A percentile compares a stretch with the other conserved stretches of the same genome.
Evolutionary conservation across 2,113 vertebrate species (phyloP).

Genomic region (Hyaena hyaena): DNA sequence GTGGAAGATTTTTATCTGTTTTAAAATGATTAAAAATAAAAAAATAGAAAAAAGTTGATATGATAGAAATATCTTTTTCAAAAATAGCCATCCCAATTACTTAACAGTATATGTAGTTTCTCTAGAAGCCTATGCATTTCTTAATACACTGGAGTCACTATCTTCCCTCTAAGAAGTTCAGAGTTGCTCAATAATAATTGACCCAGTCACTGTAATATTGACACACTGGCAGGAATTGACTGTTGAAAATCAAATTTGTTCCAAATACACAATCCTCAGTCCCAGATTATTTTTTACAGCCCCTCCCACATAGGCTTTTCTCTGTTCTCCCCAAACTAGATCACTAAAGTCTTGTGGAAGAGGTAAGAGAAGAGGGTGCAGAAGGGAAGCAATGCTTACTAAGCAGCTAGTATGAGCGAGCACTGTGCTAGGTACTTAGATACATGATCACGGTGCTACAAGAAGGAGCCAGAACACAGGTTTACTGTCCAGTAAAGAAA

Average conservation of each 20-base stretch:
- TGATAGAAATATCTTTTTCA: constrained; percentile 35
- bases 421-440: neutral
- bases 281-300: neutral
- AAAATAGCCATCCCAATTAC: constrained; percentile 22
- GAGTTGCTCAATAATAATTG: neutral
- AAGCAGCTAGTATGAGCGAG: neutral
- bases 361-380: neutral
- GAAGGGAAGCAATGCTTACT: neutral
- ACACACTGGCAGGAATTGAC: neutral
- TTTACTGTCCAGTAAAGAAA: neutral
- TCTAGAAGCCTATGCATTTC: neutral
- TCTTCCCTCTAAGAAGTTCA: neutral
- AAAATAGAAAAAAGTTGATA: neutral
- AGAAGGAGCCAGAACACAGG: neutral
- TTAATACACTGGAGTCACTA: neutral
- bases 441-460: neutral
- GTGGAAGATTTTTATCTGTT: neutral
- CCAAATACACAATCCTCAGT: neutral
- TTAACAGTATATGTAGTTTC: neutral
- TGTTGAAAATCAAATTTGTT: neutral
- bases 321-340: neutral
- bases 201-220: neutral
- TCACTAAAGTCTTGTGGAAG: neutral
- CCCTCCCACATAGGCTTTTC: neutral
- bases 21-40: constrained; percentile 38